Evolutionary conservation across 1,140 invertebrate genomes (phyloP).

Genomic region (Saccostrea glomerata): DNA sequence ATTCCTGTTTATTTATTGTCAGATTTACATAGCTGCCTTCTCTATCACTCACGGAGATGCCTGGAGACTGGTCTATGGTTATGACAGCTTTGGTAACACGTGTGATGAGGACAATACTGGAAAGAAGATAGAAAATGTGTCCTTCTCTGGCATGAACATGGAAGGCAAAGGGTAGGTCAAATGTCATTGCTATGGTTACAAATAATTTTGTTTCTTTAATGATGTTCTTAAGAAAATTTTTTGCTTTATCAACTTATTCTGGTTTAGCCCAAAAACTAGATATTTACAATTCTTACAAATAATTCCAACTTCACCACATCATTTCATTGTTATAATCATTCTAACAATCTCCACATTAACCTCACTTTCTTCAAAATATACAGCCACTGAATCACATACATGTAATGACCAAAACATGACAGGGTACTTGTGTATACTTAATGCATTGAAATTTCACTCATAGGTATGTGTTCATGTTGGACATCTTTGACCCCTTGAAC

Average conservation of each 20-base stretch:
- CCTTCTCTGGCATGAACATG: slow-evolving; percentile 89
- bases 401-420: no score
- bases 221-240: no score
- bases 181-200: not conserved
- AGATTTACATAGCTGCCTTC: slow-evolving; percentile 87
- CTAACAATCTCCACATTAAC: no score
- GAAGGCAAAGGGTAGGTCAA: slow-evolving; percentile 85
- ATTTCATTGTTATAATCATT: no score
- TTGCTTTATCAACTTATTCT: no score
- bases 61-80: slow-evolving; percentile 91
- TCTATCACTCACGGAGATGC: slow-evolving; percentile 94
- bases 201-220: not conserved
- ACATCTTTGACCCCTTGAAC: slow-evolving; percentile 86
- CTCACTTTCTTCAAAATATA: no score
- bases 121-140: slow-evolving; percentile 84
- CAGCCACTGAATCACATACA: no score
- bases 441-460: not conserved
- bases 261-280: no score
- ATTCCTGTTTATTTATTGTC: slow-evolving; percentile 47
- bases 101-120: slow-evolving; percentile 89
- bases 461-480: slow-evolving; percentile 90
- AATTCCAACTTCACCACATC: no score
- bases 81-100: slow-evolving; percentile 97
- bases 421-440: no score
- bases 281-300: no score